These are phyloP conservation scores for Tetragonisca angustula DNA, from an alignment of 2,888 invertebrate genomes.

Conservation along the genomic window DNA sequence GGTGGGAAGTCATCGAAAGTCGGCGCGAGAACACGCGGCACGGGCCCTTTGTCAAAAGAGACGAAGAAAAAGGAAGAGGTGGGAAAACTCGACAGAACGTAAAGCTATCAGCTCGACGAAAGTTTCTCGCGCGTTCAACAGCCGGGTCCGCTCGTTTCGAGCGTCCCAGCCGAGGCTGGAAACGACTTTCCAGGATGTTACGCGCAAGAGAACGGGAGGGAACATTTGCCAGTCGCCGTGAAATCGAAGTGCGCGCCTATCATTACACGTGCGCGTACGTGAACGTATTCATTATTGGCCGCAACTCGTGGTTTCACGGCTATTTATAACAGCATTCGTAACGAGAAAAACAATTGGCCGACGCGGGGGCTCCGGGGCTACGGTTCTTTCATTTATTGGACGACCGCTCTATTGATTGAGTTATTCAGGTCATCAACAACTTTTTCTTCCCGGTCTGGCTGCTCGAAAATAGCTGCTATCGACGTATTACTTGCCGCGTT, in stretches of 20 bases:
- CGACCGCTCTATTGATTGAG: conserved; percentile 35
- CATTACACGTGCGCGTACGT: too few relatives aligned
- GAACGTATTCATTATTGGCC: neutral
- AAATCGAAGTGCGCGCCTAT: neutral
- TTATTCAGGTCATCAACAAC: conserved; percentile 40
- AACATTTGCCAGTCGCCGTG: neutral
- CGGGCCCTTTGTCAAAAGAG: conserved; percentile 1
- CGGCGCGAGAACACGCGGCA: conserved; percentile 24
- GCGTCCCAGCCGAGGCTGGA: neutral
- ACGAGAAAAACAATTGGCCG: conserved; percentile 33
- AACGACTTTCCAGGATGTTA: conserved; percentile 19
- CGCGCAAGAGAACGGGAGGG: neutral
- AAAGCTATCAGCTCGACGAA: conserved; percentile 32
- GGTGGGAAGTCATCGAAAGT: conserved; percentile 10
- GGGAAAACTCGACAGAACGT: conserved; percentile 35
- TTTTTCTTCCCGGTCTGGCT: conserved; percentile 5
- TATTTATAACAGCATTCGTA: conserved; percentile 22
- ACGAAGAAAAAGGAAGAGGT: neutral
- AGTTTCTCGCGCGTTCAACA: conserved; percentile 38
- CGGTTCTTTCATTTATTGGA: conserved; percentile 22
- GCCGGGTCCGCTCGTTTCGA: conserved; percentile 1
- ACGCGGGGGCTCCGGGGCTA: neutral
- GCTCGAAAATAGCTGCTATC: conserved; percentile 6
- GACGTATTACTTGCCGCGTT: neutral
- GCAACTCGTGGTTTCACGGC: neutral